These are phyloP conservation scores for Volucella inflata DNA, from an alignment of 2,888 invertebrate species.

Conservation along the genomic window DNA sequence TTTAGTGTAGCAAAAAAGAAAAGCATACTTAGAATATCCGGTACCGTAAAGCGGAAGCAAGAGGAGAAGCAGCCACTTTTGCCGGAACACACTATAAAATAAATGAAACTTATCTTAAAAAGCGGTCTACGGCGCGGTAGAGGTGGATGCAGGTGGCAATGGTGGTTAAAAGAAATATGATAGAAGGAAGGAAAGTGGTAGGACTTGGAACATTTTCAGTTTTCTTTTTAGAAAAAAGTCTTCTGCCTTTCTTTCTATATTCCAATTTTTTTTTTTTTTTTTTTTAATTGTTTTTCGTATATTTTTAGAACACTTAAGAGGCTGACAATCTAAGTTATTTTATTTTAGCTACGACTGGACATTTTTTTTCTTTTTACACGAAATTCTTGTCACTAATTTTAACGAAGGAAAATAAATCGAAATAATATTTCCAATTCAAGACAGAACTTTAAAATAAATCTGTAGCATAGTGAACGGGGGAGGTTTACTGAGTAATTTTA, in stretches of 20 bases:
- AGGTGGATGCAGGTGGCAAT: not conserved
- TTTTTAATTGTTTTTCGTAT: slow-evolving; percentile 15
- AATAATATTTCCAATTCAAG: slow-evolving; percentile 33
- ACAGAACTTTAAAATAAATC: slow-evolving; percentile 9
- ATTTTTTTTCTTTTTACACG: slow-evolving; percentile 6
- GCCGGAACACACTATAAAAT: slow-evolving; percentile 59
- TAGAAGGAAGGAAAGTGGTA: slow-evolving; percentile 36
- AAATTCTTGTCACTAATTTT: slow-evolving; percentile 1
- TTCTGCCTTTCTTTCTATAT: slow-evolving; percentile 13
- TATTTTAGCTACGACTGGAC: slow-evolving; percentile 37
- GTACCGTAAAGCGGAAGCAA: slow-evolving; percentile 51
- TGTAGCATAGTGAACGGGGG: not conserved
- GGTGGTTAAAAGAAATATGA: slow-evolving; percentile 27
- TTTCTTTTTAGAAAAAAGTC: not conserved
- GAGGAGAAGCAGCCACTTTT: slow-evolving; percentile 68
- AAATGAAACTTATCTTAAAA: slow-evolving; percentile 72
- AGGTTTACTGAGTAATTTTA: slow-evolving; percentile 38
- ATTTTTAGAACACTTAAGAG: slow-evolving; percentile 70
- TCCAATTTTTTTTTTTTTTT: not conserved
- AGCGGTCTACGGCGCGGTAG: slow-evolving; percentile 11
- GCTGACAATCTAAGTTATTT: slow-evolving; percentile 69
- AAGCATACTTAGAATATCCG: slow-evolving; percentile 66
- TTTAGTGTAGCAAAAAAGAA: slow-evolving; percentile 5
- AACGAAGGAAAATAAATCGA: slow-evolving; percentile 47
- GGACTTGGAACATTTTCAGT: slow-evolving; percentile 50